phyloP scores from a whole-genome alignment of 1,140 invertebrate species.

The Anastatus disparis region DNA sequence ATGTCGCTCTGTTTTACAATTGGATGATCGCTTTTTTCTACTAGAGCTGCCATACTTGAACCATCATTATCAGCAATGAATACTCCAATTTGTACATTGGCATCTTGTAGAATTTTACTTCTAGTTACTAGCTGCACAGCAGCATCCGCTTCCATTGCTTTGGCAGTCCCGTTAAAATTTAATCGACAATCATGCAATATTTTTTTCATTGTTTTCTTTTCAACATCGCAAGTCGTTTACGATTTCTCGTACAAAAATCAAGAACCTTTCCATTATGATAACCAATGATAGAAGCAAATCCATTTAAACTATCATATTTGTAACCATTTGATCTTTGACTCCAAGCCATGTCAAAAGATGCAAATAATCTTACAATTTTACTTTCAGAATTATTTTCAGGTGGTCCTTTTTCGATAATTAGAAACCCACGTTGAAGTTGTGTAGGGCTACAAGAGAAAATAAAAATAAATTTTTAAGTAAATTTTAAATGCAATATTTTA shows the following conservation, averaged over 20 bases:
- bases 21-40: not conserved
- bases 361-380: conserved; percentile 3
- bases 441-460: not conserved
- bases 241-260: conserved; percentile 21
- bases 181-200: conserved; percentile 30
- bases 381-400: not conserved
- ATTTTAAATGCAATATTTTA: not conserved
- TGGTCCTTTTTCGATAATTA: not conserved
- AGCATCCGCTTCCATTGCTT: conserved; percentile 41
- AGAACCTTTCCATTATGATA: conserved; percentile 3
- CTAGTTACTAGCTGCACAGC: conserved; percentile 19
- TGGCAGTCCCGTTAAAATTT: conserved; percentile 37
- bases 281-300: conserved; percentile 24
- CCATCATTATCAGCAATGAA: conserved; percentile 42
- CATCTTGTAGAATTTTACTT: conserved; percentile 35
- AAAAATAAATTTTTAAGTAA: not conserved
- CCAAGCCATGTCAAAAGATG: conserved; percentile 32
- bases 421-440: not conserved
- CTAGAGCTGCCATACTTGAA: conserved; percentile 33
- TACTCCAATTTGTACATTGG: conserved; percentile 37
- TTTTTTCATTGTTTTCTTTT: not conserved
- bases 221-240: conserved; percentile 27
- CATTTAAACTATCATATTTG: conserved; percentile 36
- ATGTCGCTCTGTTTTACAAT: conserved; percentile 35
- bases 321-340: conserved; percentile 10